These are phyloP conservation scores for Drosophila sechellia DNA, from an alignment of 1,140 invertebrate genomes.

Conservation along the genomic window DNA sequence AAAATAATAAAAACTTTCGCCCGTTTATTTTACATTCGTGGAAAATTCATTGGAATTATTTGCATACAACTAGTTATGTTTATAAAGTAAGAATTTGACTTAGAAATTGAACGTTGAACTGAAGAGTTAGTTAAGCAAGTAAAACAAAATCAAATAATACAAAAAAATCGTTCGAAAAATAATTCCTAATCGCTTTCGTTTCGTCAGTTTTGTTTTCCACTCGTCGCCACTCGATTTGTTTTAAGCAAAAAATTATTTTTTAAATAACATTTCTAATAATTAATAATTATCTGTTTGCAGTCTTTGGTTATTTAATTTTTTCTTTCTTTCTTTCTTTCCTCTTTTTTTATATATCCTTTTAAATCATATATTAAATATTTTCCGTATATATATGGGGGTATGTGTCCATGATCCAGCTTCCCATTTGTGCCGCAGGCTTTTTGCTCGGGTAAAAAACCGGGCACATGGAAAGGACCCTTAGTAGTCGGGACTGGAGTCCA, in stretches of 20 bases:
- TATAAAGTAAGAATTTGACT: conserved; percentile 67
- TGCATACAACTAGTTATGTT: conserved; percentile 49
- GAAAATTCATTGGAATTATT: conserved; percentile 69
- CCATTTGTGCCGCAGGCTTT: conserved; percentile 33
- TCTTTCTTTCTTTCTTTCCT: conserved; percentile 26
- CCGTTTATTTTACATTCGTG: conserved; percentile 33
- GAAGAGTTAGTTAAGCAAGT: conserved; percentile 44
- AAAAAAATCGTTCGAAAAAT: conserved; percentile 58
- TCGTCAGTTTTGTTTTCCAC: conserved; percentile 9
- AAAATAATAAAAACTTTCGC: conserved; percentile 22
- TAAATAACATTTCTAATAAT: conserved; percentile 85
- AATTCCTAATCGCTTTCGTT: conserved; percentile 40
- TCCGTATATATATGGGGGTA: conserved; percentile 39
- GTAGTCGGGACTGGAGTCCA: conserved; percentile 86
- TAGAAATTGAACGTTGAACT: conserved; percentile 68
- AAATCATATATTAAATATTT: conserved; percentile 62
- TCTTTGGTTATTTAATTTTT: conserved; percentile 85
- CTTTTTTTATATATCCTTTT: conserved; percentile 49
- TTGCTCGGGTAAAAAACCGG: conserved; percentile 61
- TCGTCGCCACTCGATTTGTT: conserved; percentile 20
- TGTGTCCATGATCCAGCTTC: conserved; percentile 4
- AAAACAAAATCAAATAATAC: conserved; percentile 51
- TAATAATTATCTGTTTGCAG: conserved; percentile 85
- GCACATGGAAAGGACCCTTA: conserved; percentile 62
- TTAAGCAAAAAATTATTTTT: conserved; percentile 83